A percentile compares a stretch with the other conserved stretches of the same genome.
phyloP scores from a whole-genome alignment of 2,888 invertebrate genomes.

The Apomyelois bistriatella region DNA sequence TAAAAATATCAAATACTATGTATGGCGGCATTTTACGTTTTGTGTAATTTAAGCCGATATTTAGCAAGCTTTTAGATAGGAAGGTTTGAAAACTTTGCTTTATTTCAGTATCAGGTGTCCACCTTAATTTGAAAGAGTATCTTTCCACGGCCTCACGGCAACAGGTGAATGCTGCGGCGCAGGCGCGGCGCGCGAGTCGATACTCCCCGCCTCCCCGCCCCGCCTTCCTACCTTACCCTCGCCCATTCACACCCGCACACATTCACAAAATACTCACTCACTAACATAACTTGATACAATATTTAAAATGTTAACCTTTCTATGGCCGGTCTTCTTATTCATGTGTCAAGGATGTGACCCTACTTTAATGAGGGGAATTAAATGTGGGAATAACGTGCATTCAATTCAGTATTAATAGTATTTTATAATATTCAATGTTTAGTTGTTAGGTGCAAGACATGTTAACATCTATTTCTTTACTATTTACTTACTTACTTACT shows the following conservation, averaged over 20 bases:
- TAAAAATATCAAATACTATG: not conserved
- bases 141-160: slow-evolving; percentile 75
- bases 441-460: too few relatives aligned
- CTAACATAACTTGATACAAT: slow-evolving; percentile 26
- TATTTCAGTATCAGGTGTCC: slow-evolving; percentile 72
- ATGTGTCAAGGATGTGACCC: not conserved
- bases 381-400: not conserved
- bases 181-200: slow-evolving; percentile 72
- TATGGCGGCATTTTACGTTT: not conserved
- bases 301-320: slow-evolving; percentile 23
- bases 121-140: slow-evolving; percentile 74
- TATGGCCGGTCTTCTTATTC: not conserved
- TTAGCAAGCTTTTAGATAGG: slow-evolving; percentile 25
- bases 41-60: not conserved
- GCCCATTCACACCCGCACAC: slow-evolving; percentile 72
- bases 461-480: too few relatives aligned
- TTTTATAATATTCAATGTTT: too few relatives aligned
- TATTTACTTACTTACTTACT: too few relatives aligned
- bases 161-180: slow-evolving; percentile 70
- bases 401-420: not conserved
- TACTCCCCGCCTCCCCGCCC: slow-evolving; percentile 48
- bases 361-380: not conserved
- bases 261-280: slow-evolving; percentile 25
- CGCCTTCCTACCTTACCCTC: slow-evolving; percentile 42
- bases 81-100: slow-evolving; percentile 48